These are phyloP conservation scores for Ceratina australensis DNA, from an alignment of 1,140 invertebrate species.

Conservation along the genomic window DNA sequence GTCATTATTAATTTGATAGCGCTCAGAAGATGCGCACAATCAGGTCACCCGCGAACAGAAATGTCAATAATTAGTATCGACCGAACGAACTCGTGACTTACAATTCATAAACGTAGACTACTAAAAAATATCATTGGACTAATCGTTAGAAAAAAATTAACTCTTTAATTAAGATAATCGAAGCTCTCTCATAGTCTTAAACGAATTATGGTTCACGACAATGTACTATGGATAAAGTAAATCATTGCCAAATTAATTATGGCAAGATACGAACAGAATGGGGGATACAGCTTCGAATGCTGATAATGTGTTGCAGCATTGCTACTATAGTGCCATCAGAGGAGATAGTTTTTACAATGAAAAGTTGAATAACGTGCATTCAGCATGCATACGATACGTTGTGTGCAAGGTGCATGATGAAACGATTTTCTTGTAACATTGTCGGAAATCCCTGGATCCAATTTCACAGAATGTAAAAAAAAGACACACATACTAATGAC, in stretches of 20 bases:
- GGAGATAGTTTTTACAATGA: neutral
- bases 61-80: constrained; percentile 1
- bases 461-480: too few relatives aligned
- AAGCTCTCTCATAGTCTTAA: neutral
- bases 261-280: too few relatives aligned
- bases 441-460: neutral
- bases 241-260: too few relatives aligned
- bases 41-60: neutral
- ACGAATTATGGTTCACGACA: neutral
- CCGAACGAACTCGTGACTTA: neutral
- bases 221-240: too few relatives aligned
- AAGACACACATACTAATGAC: neutral
- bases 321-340: neutral
- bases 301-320: neutral
- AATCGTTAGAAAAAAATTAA: neutral
- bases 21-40: neutral
- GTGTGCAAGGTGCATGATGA: neutral
- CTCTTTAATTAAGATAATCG: neutral
- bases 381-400: neutral
- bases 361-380: constrained; percentile 5
- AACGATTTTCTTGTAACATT: neutral
- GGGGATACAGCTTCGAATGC: neutral
- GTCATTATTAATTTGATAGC: neutral
- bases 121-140: neutral
- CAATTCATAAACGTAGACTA: neutral